phyloP scores from a whole-genome alignment of 2,113 vertebrate species.

The Mustelus asterias region DNA sequence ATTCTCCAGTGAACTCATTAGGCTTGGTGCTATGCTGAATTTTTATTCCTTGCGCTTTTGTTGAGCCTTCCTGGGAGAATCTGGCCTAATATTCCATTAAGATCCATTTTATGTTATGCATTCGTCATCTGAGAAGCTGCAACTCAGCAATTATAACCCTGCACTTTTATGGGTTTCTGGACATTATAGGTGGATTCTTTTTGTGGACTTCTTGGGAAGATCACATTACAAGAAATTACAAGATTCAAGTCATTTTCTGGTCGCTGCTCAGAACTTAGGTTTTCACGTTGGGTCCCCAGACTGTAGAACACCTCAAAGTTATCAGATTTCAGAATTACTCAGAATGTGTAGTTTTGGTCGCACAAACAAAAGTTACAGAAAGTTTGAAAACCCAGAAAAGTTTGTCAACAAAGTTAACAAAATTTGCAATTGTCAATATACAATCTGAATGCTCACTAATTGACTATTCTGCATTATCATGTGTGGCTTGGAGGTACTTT shows the following conservation, averaged over 20 bases:
- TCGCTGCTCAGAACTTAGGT: not conserved
- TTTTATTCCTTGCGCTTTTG: constrained; percentile 45
- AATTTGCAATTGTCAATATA: not conserved
- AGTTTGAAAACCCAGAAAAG: not conserved
- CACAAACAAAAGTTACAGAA: not conserved
- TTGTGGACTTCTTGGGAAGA: not conserved
- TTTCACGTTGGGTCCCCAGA: not conserved
- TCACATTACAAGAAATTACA: not conserved
- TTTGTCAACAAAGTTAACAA: not conserved
- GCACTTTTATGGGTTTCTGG: not conserved
- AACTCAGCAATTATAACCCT: constrained; percentile 24
- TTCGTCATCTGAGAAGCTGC: constrained; percentile 50
- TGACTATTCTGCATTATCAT: not conserved
- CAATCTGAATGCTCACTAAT: not conserved
- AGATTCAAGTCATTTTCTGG: not conserved
- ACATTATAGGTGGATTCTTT: not conserved
- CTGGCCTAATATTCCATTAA: constrained; percentile 49
- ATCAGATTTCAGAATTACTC: not conserved
- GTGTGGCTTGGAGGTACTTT: too few relatives aligned
- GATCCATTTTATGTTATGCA: constrained; percentile 51
- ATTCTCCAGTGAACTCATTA: constrained; percentile 67
- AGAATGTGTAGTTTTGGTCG: not conserved
- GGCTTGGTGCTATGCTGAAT: constrained; percentile 48
- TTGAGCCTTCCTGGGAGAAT: constrained; percentile 30
- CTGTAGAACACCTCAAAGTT: not conserved